Conservation (phyloP, 2,797 vertebrate species). For the Champsocephalus esox region DNA sequence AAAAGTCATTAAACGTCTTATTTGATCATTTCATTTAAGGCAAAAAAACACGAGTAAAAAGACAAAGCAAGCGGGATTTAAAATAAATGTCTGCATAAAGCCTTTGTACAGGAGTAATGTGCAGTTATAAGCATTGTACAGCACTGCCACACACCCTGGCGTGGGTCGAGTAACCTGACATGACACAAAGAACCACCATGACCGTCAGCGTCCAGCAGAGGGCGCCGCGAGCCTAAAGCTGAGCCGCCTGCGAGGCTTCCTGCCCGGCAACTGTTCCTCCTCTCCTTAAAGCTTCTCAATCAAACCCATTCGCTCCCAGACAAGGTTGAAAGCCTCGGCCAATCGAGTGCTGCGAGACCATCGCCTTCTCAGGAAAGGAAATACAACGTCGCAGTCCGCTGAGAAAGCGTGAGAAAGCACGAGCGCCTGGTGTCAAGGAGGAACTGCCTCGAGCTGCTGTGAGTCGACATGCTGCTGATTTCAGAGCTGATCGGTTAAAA, state of each 20-base stretch:
- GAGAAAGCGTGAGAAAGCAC: too few relatives aligned
- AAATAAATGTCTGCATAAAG: constrained; percentile 10
- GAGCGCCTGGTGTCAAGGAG: neutral
- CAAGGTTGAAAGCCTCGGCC: constrained; percentile 39
- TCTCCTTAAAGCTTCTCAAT: constrained; percentile 54
- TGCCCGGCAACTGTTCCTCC: constrained; percentile 73
- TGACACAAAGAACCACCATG: constrained; percentile 20
- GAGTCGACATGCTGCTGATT: neutral
- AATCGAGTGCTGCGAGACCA: constrained; percentile 42
- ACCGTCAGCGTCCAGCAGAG: constrained; percentile 61
- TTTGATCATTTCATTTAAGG: neutral
- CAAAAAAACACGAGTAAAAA: neutral
- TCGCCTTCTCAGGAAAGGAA: constrained; percentile 32
- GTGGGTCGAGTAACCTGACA: constrained; percentile 26
- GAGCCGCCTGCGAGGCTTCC: constrained; percentile 32
- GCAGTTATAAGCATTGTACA: constrained; percentile 31
- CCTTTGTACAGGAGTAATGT: constrained; percentile 28
- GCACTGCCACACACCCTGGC: constrained; percentile 16
- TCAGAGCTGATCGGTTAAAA: neutral
- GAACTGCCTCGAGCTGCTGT: neutral
- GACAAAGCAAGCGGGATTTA: constrained; percentile 16
- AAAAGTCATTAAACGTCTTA: neutral
- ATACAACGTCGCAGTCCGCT: neutral
- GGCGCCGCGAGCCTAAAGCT: constrained; percentile 41
- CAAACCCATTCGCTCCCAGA: constrained; percentile 49